Conservation (phyloP, 2,888 invertebrate genomes). For the Eucera pruinosa region DNA sequence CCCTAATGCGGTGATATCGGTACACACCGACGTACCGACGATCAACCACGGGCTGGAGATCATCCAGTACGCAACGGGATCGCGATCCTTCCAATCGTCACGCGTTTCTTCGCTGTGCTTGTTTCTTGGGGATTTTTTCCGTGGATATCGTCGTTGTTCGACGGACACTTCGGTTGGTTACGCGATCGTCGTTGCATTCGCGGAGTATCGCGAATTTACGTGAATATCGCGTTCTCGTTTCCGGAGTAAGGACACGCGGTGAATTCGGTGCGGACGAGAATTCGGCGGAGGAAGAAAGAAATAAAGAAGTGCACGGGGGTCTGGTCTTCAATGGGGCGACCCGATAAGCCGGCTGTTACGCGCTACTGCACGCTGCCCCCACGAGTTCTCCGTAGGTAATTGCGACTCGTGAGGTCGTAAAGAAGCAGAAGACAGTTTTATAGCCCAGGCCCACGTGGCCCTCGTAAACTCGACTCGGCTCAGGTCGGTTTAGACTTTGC, state of each 20-base stretch:
- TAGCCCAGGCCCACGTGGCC: constrained; percentile 85
- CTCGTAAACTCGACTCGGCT: constrained; percentile 78
- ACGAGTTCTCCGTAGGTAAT: constrained; percentile 76
- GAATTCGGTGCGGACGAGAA: constrained; percentile 21
- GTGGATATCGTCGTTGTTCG: too few species aligned
- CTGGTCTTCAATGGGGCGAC: constrained; percentile 72
- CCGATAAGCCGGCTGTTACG: constrained; percentile 72
- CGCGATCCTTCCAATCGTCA: neutral
- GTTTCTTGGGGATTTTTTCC: too few species aligned
- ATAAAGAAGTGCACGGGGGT: constrained; percentile 44
- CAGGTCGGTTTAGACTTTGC: constrained; percentile 47
- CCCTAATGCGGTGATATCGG: constrained; percentile 66
- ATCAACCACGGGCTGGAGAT: neutral
- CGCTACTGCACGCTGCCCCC: constrained; percentile 72
- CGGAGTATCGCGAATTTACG: neutral
- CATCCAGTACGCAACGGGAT: constrained; percentile 4
- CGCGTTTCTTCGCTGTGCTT: neutral
- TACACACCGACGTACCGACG: constrained; percentile 2
- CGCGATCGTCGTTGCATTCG: neutral
- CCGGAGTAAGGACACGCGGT: constrained; percentile 9
- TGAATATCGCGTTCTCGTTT: neutral
- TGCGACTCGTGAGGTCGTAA: constrained; percentile 83
- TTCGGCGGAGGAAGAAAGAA: constrained; percentile 38
- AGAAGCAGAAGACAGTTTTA: constrained; percentile 85
- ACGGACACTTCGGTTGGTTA: too few species aligned